Evolutionary conservation across 1,140 invertebrate species (phyloP), one percentile per base, ranked within the genome.

Genomic region (Riptortus pedestris): DNA sequence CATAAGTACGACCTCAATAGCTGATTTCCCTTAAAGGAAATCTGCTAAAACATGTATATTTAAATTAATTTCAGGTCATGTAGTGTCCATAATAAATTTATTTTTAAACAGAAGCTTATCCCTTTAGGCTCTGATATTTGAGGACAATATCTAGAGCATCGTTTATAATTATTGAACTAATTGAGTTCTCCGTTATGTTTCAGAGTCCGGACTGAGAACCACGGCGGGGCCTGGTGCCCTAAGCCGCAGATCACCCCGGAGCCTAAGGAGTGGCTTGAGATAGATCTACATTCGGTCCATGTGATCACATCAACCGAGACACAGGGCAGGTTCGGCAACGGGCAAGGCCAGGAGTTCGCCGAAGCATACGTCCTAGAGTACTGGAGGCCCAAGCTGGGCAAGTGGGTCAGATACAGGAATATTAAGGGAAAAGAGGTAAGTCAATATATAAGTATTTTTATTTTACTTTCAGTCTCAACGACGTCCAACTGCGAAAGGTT

Each of bases 181-280:
- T n/a, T n/a, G n/a, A n/a, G n/a, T n/a, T n/a, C n/a, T n/a, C n/a
- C n/a, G n/a, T n/a, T 67, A 67, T 70, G 68, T 83, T 81, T 11
- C 76, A 92, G 90, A 71, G 78, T 92, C 58, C 79, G 84, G 64
- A 80, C 80, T n/a, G 90, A 93, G 72, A 80, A 80, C 69, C 81
- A 85, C 65, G 87, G 88, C 26, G 90, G 90, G 28, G 89, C 90
- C 1, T 93, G 90, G 90, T 93, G 90, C 76, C 90, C 90, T 9
- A 82, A 83, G 70, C 77, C 81, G 62, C 83, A 85, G 70, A 83
- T 90, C 64, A 85, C 83, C 45, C 79, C 80, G 43, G 82, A 86
- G 71, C 79, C 83, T 0, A 79, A 80, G 43, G 89, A 93, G 75
- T 92, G 87, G 85, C 73, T 93, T 33, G 85, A 84, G 72, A 84